phyloP scores from a whole-genome alignment of 1,140 invertebrate species.

The Leptinotarsa texana region DNA sequence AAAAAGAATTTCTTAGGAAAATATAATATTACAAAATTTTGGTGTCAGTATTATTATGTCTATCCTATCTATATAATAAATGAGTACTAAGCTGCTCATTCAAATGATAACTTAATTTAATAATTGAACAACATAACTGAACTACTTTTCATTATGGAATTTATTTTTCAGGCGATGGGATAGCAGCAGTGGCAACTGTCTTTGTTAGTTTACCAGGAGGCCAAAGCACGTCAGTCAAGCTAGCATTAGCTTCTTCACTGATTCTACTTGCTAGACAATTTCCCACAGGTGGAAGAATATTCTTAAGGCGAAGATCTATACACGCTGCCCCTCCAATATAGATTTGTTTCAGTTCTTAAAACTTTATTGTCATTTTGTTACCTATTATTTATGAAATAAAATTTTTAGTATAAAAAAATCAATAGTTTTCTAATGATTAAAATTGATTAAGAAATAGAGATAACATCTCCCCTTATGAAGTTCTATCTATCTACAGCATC shows the following conservation, averaged over 20 bases:
- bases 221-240: constrained; percentile 68
- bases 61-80: no score
- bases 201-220: constrained; percentile 87
- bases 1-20: no score
- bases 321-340: constrained; percentile 56
- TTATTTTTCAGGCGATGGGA: constrained; percentile 66
- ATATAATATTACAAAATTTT: no score
- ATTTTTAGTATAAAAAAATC: background rate
- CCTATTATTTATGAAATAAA: constrained; percentile 22
- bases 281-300: constrained; percentile 64
- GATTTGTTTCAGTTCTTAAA: constrained; percentile 22
- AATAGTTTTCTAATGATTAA: no score
- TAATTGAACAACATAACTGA: no score
- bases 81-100: no score
- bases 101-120: no score
- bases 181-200: constrained; percentile 87
- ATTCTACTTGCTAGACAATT: constrained; percentile 70
- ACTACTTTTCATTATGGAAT: background rate
- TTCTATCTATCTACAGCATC: no score
- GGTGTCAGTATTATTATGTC: no score
- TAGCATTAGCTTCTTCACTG: constrained; percentile 74
- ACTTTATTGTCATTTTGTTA: constrained; percentile 24
- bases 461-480: no score
- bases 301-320: constrained; percentile 65
- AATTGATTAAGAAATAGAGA: no score